Conservation (phyloP, 2,113 vertebrate genomes). For the Conger conger region DNA sequence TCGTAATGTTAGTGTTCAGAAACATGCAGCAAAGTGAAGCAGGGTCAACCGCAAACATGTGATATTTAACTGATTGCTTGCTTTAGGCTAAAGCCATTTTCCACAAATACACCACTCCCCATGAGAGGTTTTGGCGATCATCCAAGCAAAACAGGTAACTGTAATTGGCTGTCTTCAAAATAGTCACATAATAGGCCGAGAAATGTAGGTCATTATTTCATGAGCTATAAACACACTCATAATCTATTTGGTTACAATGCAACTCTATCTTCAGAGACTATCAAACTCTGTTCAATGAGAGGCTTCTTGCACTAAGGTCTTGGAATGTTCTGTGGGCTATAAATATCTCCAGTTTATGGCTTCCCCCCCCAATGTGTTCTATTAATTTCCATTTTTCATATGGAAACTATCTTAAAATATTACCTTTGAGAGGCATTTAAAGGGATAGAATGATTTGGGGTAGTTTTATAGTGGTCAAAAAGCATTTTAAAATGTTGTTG, state of each 20-base stretch:
- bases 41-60: neutral
- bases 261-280: neutral
- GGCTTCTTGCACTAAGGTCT: too few relatives aligned
- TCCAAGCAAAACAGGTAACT: neutral
- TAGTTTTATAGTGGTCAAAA: neutral
- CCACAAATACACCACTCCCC: neutral
- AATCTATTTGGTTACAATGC: neutral
- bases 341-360: neutral
- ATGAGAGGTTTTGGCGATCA: neutral
- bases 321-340: too few relatives aligned
- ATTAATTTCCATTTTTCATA: neutral
- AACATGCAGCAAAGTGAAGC: neutral
- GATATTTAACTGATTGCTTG: neutral
- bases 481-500: neutral
- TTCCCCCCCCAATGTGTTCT: neutral
- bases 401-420: neutral
- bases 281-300: neutral
- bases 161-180: neutral
- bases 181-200: neutral
- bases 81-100: neutral
- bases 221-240: neutral
- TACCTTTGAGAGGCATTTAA: neutral
- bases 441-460: neutral
- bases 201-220: neutral
- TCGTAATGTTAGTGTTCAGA: neutral